Base-by-base conservation (phyloP, 1,140 invertebrate genomes). In the Lasaia peninsularis region DNA sequence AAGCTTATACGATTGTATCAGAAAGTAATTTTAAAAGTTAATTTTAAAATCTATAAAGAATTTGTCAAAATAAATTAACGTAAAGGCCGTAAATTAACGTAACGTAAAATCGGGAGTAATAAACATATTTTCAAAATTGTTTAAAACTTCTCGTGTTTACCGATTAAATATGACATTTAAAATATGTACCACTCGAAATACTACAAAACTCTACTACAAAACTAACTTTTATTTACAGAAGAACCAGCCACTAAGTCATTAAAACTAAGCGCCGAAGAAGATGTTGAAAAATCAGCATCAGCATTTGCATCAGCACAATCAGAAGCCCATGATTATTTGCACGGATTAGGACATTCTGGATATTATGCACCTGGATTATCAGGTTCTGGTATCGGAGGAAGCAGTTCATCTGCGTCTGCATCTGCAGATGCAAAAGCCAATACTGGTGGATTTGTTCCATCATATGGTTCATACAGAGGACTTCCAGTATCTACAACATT, bases 351-450 rank as follows among this genome's bases (percentile, higher is more conserved):
- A 5, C 40, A 10, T 20, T 4, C 16, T 16, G 40, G 40, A 48
- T 48, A 48, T n/a, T 48, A 21, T 48, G 40, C 16, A 21, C 20
- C 40, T 21, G 40, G 40, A 21, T 11, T 21, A 48, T 18, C 40
- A 48, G 9, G 14, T 0, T 18, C 10, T n/a, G 44, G 44, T 28
- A 28, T 11, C 34, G 56, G 55, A 52, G 33, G 21, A 58, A 58
- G 49, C 34, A 10, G 9, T 6, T 21, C 10, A 10, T 21, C 44
- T 11, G 12, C 35, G 16, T 40, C 35, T 1, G 40, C 18, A 21
- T 48, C 11, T 48, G 18, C 44, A 7, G 7, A 18, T 48, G 44
- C 44, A n/a, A 20, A 48, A 11, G 44, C 5, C 1, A 24, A 7
- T 48, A 6, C 10, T 20, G 44, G 44, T 21, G 40, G 40, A 21